Percentiles rank a stretch among this genome's conserved stretches.
Evolutionary conservation across 2,888 invertebrate genomes (phyloP).

Genomic region (Eurytoma californica): DNA sequence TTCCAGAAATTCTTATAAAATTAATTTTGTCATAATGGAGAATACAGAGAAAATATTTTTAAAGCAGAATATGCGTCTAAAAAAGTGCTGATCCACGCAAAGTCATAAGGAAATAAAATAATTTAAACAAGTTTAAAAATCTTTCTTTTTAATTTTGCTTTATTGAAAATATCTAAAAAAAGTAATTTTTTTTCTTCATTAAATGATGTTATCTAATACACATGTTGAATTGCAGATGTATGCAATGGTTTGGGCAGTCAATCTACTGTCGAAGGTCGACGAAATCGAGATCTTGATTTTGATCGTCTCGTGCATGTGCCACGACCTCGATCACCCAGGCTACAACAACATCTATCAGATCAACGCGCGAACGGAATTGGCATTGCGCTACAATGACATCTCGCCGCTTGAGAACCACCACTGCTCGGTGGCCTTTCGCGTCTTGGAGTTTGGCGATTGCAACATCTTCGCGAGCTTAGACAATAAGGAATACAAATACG

Average conservation of each 20-base stretch:
- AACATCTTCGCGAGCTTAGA: constrained; percentile 86
- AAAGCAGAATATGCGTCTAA: too few relatives aligned
- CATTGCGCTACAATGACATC: constrained; percentile 89
- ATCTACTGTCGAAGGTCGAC: constrained; percentile 82
- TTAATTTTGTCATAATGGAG: too few relatives aligned
- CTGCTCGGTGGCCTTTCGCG: constrained; percentile 88
- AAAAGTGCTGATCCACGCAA: too few relatives aligned
- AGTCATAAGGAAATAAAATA: too few relatives aligned
- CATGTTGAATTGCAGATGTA: constrained; percentile 81
- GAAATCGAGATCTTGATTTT: constrained; percentile 86
- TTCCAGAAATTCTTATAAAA: too few relatives aligned
- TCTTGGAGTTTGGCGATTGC: constrained; percentile 86
- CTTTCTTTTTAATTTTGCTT: too few relatives aligned
- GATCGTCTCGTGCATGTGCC: constrained; percentile 87
- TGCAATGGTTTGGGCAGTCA: constrained; percentile 85
- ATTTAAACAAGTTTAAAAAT: too few relatives aligned
- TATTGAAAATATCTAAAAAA: too few relatives aligned
- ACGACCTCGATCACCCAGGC: constrained; percentile 87
- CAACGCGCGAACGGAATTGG: constrained; percentile 88
- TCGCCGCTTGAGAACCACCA: constrained; percentile 91
- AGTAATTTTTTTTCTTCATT: too few relatives aligned
- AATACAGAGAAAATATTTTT: too few relatives aligned
- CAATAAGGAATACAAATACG: constrained; percentile 78
- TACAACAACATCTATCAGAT: constrained; percentile 89
- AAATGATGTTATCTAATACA: too few relatives aligned